Evolutionary conservation across 2,797 vertebrate genomes (phyloP).

Genomic region (Parauchenoglanis punctatus): DNA sequence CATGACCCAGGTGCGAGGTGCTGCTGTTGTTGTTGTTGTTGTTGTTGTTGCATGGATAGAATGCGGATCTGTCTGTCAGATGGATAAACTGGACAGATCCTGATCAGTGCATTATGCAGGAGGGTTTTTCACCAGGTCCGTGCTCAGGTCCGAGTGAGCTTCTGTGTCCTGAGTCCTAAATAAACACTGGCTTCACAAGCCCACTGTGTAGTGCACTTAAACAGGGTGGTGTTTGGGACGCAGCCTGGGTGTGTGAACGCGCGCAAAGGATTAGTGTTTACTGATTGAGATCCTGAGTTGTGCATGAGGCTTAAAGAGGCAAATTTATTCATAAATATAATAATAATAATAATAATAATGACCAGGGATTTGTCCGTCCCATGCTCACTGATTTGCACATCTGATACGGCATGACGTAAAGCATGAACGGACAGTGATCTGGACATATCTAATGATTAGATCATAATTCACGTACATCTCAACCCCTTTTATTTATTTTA

Average conservation of each 20-base stretch:
- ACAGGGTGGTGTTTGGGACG: conserved; percentile 23
- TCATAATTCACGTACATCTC: background rate
- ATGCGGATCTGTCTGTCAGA: background rate
- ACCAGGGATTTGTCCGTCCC: no score
- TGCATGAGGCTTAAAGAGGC: background rate
- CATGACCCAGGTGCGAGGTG: background rate
- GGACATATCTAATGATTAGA: no score
- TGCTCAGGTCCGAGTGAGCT: background rate
- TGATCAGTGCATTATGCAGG: background rate
- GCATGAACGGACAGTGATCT: background rate
- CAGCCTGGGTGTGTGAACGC: background rate
- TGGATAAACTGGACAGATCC: background rate
- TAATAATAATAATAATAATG: no score
- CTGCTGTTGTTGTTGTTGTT: background rate
- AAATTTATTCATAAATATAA: background rate
- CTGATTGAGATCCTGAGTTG: background rate
- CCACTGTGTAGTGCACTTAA: conserved; percentile 10
- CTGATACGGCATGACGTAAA: background rate
- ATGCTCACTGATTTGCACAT: background rate
- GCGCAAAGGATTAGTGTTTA: background rate
- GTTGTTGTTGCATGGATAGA: background rate
- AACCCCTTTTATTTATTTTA: no score
- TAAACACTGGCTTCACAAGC: background rate
- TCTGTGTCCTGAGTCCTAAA: conserved; percentile 5
- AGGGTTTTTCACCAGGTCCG: background rate